Evolutionary conservation across 2,888 invertebrate species (phyloP).

Genomic region (Galeopsomyia nigrocyanea): DNA sequence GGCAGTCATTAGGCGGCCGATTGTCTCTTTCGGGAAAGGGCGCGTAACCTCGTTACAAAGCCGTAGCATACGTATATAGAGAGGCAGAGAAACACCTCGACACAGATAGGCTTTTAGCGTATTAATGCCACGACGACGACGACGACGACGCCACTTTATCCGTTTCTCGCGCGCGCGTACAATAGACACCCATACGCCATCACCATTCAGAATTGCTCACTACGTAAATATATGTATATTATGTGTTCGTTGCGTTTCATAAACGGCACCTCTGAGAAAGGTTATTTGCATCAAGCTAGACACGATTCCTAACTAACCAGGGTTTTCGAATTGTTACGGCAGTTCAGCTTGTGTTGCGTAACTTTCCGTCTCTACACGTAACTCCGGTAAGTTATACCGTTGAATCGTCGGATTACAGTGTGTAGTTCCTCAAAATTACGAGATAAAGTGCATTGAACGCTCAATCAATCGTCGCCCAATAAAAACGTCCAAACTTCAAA

Average conservation of each 20-base stretch:
- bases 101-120: constrained; percentile 69
- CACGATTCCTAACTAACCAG: constrained; percentile 34
- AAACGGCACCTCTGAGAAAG: too few relatives aligned
- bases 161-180: constrained; percentile 56
- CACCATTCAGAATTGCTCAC: too few relatives aligned
- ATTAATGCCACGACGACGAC: constrained; percentile 66
- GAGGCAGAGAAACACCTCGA: constrained; percentile 62
- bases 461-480: not conserved
- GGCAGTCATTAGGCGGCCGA: constrained; percentile 64
- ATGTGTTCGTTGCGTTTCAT: too few relatives aligned
- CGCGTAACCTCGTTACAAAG: constrained; percentile 44
- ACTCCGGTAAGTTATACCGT: too few relatives aligned
- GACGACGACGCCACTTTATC: constrained; percentile 66
- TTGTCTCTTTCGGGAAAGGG: constrained; percentile 66
- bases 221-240: too few relatives aligned
- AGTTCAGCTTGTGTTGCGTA: too few relatives aligned
- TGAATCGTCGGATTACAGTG: too few relatives aligned
- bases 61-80: too few relatives aligned
- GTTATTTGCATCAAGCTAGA: not conserved
- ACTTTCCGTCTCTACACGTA: too few relatives aligned
- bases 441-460: not conserved
- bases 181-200: constrained; percentile 48
- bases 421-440: too few relatives aligned
- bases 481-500: constrained; percentile 1
- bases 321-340: not conserved